Percentiles rank a stretch among this genome's conserved stretches.
Conservation (phyloP, 2,888 invertebrate species). For the Chrysolina haemoptera region DNA sequence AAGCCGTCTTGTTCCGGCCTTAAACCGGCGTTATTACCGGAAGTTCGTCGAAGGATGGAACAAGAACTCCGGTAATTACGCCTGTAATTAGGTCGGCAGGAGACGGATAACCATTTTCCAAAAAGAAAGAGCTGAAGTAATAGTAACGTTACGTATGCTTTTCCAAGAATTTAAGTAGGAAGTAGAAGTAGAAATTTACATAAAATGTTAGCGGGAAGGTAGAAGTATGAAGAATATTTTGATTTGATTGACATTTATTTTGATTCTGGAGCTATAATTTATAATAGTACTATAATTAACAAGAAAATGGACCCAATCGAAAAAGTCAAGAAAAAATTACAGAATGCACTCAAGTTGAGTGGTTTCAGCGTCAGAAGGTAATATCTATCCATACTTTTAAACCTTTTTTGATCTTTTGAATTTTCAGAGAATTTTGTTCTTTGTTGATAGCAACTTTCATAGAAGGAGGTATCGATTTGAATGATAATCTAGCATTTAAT, state of each 20-base stretch:
- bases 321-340: slow-evolving; percentile 75
- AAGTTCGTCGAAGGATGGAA: too few species aligned
- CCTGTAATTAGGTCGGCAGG: too few species aligned
- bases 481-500: slow-evolving; percentile 76
- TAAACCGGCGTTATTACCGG: too few species aligned
- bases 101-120: too few species aligned
- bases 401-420: slow-evolving; percentile 28
- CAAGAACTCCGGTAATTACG: too few species aligned
- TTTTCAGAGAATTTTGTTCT: slow-evolving; percentile 78
- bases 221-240: neutral
- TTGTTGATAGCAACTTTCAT: slow-evolving; percentile 81
- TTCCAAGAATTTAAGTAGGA: too few species aligned
- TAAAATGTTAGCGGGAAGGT: slow-evolving; percentile 6
- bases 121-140: too few species aligned
- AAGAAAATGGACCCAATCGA: slow-evolving; percentile 57
- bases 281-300: neutral
- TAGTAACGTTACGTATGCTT: too few species aligned
- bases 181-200: neutral
- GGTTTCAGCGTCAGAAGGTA: slow-evolving; percentile 81
- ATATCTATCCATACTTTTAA: slow-evolving; percentile 21
- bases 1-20: too few species aligned
- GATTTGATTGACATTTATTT: neutral
- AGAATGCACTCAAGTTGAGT: slow-evolving; percentile 81
- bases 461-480: slow-evolving; percentile 67
- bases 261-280: too few species aligned